These are phyloP conservation scores for Nebria brevicollis DNA, from an alignment of 2,888 invertebrate genomes.

Conservation along the genomic window DNA sequence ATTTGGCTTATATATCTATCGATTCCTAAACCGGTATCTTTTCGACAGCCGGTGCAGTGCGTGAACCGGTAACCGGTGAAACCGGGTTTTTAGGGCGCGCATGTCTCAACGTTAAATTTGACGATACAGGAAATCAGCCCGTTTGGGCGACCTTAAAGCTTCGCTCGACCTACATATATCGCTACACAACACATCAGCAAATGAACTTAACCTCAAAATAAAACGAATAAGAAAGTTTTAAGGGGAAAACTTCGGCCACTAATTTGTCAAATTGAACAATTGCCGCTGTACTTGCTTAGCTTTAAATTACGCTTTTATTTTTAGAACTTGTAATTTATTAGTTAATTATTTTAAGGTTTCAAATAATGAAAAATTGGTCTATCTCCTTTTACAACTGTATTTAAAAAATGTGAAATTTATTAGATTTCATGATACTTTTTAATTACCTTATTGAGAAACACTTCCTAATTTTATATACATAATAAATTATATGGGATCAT, in stretches of 20 bases:
- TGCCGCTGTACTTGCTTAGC: neutral
- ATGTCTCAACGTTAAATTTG: neutral
- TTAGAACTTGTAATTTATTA: neutral
- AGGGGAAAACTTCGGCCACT: neutral
- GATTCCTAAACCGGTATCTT: neutral
- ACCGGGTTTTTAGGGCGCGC: neutral
- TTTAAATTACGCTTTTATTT: neutral
- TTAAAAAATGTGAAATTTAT: no score
- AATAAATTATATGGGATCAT: no score
- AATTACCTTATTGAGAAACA: no score
- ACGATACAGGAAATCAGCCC: neutral
- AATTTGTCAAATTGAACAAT: constrained; percentile 1
- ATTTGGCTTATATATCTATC: neutral
- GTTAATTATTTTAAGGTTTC: neutral
- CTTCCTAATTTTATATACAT: no score
- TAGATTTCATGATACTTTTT: no score
- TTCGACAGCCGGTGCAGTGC: neutral
- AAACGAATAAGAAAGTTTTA: neutral
- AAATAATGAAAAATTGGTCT: no score
- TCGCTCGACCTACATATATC: neutral
- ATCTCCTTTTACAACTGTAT: no score
- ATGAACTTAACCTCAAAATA: neutral
- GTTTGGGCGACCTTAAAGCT: neutral
- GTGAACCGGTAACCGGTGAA: neutral
- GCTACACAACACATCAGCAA: neutral